These are phyloP conservation scores for Halocaridina rubra DNA, from an alignment of 2,888 invertebrate species.

Conservation along the genomic window DNA sequence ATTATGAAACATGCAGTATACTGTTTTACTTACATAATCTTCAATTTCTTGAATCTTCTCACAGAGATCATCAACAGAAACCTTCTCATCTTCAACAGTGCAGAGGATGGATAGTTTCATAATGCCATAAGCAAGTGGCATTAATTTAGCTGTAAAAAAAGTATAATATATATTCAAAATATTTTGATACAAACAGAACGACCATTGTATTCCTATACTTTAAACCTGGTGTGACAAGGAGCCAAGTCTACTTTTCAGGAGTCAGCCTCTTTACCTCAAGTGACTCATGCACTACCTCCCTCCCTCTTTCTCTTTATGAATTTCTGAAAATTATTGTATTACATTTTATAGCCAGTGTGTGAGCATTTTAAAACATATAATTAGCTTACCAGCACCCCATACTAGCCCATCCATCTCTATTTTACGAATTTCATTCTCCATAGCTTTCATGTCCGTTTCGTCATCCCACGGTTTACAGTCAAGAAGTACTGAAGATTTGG, in stretches of 20 bases:
- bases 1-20: too few relatives aligned
- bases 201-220: too few relatives aligned
- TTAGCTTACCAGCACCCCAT: constrained; percentile 85
- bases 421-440: constrained; percentile 85
- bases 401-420: constrained; percentile 92
- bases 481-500: constrained; percentile 93
- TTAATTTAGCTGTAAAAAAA: constrained; percentile 75
- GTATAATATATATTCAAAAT: not conserved
- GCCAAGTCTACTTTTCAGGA: too few relatives aligned
- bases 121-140: constrained; percentile 95
- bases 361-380: too few relatives aligned
- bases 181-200: too few relatives aligned
- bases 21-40: constrained; percentile 75
- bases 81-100: constrained; percentile 96
- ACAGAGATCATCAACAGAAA: constrained; percentile 86
- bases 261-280: too few relatives aligned
- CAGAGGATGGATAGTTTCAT: constrained; percentile 94
- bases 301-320: too few relatives aligned
- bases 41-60: constrained; percentile 92
- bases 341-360: too few relatives aligned
- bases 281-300: too few relatives aligned
- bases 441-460: constrained; percentile 90
- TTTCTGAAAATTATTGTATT: too few relatives aligned
- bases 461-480: constrained; percentile 98
- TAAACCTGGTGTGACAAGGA: too few relatives aligned